phyloP scores from a whole-genome alignment of 2,113 vertebrate species.

The Siphamia tubifer region DNA sequence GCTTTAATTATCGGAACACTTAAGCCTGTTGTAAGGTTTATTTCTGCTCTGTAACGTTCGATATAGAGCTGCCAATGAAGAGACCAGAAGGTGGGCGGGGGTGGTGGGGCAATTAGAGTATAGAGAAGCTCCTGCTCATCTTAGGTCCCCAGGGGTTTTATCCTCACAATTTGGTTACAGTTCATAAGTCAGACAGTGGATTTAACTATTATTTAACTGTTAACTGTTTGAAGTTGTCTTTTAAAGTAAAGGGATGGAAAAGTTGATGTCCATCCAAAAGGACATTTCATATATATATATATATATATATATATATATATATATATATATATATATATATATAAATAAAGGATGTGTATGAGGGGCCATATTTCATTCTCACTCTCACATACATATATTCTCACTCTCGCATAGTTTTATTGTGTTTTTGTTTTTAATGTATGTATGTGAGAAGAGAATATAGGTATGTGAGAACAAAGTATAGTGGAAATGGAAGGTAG shows the following conservation, averaged over 20 bases:
- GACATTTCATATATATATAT: too few species aligned
- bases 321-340: too few species aligned
- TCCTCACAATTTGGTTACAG: conserved; percentile 61
- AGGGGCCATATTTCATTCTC: too few species aligned
- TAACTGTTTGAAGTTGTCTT: conserved; percentile 30
- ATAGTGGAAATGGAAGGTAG: too few species aligned
- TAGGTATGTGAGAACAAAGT: too few species aligned
- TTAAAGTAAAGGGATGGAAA: neutral
- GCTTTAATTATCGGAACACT: conserved; percentile 69
- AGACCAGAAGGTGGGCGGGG: conserved; percentile 28
- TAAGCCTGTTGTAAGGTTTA: conserved; percentile 57
- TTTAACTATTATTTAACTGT: conserved; percentile 56
- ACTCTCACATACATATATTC: too few species aligned
- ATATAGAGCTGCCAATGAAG: conserved; percentile 41
- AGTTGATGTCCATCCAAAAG: too few species aligned
- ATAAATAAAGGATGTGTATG: too few species aligned
- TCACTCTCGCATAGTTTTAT: too few species aligned
- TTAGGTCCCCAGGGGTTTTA: conserved; percentile 47
- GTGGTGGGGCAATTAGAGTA: conserved; percentile 68
- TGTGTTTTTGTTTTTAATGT: too few species aligned
- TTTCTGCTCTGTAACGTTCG: conserved; percentile 43
- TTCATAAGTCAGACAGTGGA: conserved; percentile 60
- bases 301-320: too few species aligned
- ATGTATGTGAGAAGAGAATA: too few species aligned
- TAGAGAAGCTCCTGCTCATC: conserved; percentile 64